phyloP scores from a whole-genome alignment of 2,113 vertebrate species.

The Panthera uncia region DNA sequence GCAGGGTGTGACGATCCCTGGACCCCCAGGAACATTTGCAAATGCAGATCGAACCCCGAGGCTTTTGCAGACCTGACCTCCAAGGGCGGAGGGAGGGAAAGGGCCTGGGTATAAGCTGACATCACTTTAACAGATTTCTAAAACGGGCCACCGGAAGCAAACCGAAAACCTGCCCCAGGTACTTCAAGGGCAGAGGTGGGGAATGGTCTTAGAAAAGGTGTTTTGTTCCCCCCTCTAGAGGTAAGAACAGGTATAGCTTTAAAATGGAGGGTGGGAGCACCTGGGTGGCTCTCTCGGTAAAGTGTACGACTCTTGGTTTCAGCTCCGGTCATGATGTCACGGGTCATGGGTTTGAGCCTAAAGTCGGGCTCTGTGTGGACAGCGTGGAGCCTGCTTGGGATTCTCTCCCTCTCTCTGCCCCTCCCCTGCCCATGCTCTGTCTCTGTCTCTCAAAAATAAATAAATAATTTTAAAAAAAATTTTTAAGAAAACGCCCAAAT shows the following conservation, averaged over 20 bases:
- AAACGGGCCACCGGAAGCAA: background rate
- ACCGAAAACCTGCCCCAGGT: background rate
- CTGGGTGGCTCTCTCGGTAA: no score
- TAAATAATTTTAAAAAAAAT: no score
- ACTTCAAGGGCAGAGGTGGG: background rate
- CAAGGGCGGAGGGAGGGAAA: background rate
- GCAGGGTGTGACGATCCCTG: background rate
- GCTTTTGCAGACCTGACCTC: background rate
- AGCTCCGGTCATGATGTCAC: no score
- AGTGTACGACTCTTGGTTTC: no score
- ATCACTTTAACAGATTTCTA: background rate
- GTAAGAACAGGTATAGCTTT: background rate
- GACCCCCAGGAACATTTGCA: background rate
- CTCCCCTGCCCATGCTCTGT: no score
- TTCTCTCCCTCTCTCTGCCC: no score
- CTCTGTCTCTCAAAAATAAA: no score
- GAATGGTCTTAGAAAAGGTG: background rate
- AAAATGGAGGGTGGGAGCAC: background rate
- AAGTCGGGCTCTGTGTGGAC: no score
- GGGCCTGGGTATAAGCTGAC: background rate
- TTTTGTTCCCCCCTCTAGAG: background rate
- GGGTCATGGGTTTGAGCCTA: no score
- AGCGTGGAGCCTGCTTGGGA: no score
- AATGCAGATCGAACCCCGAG: accelerated
- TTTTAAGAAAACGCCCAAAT: background rate